Evolutionary conservation across 2,113 vertebrate genomes (phyloP).

Genomic region (Lipophrys pholis): DNA sequence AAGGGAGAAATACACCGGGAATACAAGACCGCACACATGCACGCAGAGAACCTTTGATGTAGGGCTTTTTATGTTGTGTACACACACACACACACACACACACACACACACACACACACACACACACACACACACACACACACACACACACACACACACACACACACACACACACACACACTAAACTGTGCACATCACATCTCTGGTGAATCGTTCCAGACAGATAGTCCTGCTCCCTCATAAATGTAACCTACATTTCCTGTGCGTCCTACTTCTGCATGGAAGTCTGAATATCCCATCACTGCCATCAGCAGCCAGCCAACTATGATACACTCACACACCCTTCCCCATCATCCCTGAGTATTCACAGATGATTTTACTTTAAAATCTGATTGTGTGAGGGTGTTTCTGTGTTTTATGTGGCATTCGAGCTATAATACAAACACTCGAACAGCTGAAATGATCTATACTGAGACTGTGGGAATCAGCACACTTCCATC

Average conservation of each 20-base stretch:
- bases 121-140: conserved; percentile 11
- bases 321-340: conserved; percentile 16
- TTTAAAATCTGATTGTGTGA: no score
- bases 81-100: conserved; percentile 7
- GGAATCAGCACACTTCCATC: no score
- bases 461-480: no score
- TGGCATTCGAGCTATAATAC: no score
- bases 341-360: no score
- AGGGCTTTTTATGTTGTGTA: conserved; percentile 6
- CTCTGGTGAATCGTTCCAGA: conserved; percentile 55
- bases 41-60: no score
- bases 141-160: conserved; percentile 5
- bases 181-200: conserved; percentile 11
- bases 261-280: conserved; percentile 57
- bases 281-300: conserved; percentile 14
- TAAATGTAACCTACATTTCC: conserved; percentile 65
- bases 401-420: no score
- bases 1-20: no score
- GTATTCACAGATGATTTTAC: no score
- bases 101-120: conserved; percentile 10
- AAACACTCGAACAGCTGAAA: no score
- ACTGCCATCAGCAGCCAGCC: background rate
- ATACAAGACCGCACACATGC: no score
- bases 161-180: conserved; percentile 2
- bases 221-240: conserved; percentile 44